Conservation (phyloP, 2,113 vertebrate genomes). For the Mus pahari region DNA sequence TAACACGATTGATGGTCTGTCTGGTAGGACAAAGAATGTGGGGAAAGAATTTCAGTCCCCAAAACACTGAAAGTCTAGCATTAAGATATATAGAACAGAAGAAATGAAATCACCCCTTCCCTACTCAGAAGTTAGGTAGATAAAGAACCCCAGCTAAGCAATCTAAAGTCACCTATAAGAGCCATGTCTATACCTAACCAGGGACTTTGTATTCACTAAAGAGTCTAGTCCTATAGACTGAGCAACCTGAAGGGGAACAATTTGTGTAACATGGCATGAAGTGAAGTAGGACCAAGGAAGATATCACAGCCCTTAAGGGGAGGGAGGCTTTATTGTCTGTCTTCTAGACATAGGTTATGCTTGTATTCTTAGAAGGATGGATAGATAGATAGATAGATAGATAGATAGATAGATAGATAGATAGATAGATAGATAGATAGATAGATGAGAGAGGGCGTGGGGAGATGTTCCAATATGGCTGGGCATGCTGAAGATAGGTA, state of each 20-base stretch:
- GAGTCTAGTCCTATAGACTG: neutral
- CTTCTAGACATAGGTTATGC: neutral
- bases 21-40: conserved; percentile 14
- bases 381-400: neutral
- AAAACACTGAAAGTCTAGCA: neutral
- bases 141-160: neutral
- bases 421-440: neutral
- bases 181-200: neutral
- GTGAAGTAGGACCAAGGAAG: neutral
- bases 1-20: conserved; percentile 11
- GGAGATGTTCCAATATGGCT: neutral
- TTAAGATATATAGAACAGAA: neutral
- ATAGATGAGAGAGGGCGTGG: too few species aligned
- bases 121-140: neutral
- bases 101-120: neutral
- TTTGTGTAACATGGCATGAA: neutral
- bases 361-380: neutral
- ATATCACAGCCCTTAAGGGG: neutral
- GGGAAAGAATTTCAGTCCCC: neutral
- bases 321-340: neutral
- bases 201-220: conserved; percentile 5
- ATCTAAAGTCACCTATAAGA: neutral
- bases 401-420: neutral
- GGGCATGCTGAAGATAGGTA: neutral
- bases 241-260: neutral